Percentiles rank a stretch among this genome's conserved stretches.
These are phyloP conservation scores for Scaptodrosophila lebanonensis DNA, from an alignment of 1,140 invertebrate species.

Conservation along the genomic window DNA sequence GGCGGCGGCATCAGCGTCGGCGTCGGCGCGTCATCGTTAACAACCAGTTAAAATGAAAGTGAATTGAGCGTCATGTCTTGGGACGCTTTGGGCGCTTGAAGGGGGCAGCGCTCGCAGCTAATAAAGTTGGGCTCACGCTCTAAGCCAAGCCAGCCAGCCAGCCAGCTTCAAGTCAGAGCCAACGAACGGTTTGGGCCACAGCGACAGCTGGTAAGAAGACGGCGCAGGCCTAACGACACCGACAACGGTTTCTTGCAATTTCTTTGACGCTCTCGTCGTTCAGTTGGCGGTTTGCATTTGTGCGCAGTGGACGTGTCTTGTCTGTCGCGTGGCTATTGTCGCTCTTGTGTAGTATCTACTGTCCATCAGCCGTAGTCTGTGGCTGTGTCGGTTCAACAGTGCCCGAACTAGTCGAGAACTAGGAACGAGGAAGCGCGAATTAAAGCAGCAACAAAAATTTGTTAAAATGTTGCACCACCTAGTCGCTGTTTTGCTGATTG, in stretches of 20 bases:
- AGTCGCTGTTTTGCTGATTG: no score
- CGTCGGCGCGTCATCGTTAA: slow-evolving; percentile 21
- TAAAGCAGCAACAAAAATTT: no score
- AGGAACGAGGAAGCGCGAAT: no score
- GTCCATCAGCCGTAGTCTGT: no score
- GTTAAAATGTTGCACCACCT: no score
- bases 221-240: slow-evolving; percentile 8
- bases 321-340: slow-evolving; percentile 9
- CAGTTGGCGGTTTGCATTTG: slow-evolving; percentile 72
- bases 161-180: no score
- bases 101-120: neutral
- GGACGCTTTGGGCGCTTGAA: neutral
- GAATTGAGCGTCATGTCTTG: slow-evolving; percentile 46
- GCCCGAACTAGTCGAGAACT: no score
- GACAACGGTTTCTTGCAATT: slow-evolving; percentile 63
- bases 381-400: no score
- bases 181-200: no score
- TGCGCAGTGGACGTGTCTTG: slow-evolving; percentile 58
- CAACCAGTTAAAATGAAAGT: slow-evolving; percentile 65
- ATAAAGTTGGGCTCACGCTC: neutral
- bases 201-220: no score
- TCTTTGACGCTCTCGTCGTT: slow-evolving; percentile 49
- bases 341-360: neutral
- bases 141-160: neutral
- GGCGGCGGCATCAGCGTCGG: no score